Evolutionary conservation across 2,888 invertebrate genomes (phyloP).

Genomic region (Enchytraeus crypticus): DNA sequence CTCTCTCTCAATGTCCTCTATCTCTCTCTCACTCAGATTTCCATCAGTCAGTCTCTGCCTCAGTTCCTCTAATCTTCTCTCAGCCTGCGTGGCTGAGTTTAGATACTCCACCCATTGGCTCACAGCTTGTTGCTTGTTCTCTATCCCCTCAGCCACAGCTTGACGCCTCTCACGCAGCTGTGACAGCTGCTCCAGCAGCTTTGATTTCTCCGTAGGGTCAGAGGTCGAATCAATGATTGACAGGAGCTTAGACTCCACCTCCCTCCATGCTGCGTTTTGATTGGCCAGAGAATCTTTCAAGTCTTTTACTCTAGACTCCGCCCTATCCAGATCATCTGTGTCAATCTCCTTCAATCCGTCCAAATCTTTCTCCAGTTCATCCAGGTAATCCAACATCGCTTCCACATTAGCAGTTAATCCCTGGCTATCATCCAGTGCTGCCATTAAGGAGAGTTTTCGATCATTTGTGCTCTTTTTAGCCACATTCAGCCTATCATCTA

Average conservation of each 20-base stretch:
- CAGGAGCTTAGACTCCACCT: background rate
- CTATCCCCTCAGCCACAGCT: background rate
- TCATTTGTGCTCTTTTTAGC: no score
- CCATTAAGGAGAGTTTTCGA: no score
- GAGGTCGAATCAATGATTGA: background rate
- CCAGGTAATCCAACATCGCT: conserved; percentile 67
- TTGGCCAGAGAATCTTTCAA: background rate
- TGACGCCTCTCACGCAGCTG: background rate
- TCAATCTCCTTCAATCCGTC: conserved; percentile 71
- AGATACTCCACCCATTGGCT: background rate
- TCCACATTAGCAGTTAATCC: conserved; percentile 67
- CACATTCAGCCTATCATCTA: no score
- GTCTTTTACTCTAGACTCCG: conserved; percentile 53
- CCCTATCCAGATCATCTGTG: conserved; percentile 73
- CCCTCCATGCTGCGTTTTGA: background rate
- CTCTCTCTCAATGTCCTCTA: background rate
- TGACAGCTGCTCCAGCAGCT: background rate
- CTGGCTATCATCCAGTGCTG: conserved; percentile 32
- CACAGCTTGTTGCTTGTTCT: background rate
- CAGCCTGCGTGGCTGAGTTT: background rate
- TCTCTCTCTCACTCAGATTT: background rate
- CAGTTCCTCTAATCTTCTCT: background rate
- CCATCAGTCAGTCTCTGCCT: background rate
- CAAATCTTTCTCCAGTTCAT: conserved; percentile 50
- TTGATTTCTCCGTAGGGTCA: background rate